A percentile compares a stretch with the other conserved stretches of the same genome.
Conservation (phyloP, 2,888 invertebrate species). For the Dasypolia templi region DNA sequence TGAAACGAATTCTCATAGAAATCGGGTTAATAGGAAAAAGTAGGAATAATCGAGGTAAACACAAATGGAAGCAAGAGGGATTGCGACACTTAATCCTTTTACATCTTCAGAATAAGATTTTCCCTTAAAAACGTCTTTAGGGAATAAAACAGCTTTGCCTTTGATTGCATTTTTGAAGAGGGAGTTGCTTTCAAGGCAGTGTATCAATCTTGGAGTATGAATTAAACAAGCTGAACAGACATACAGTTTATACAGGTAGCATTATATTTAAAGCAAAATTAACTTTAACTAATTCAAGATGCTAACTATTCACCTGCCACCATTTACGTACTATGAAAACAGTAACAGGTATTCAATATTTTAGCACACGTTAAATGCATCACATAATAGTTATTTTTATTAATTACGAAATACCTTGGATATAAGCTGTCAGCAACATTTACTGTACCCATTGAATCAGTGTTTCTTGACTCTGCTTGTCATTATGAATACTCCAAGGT, state of each 20-base stretch:
- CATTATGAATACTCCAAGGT: conserved; percentile 19
- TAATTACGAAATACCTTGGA: background rate
- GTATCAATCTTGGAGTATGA: conserved; percentile 18
- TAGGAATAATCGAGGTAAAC: conserved; percentile 64
- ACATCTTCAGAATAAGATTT: conserved; percentile 66
- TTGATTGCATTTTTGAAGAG: conserved; percentile 66
- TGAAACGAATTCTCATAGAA: conserved; percentile 61
- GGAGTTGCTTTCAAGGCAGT: conserved; percentile 46
- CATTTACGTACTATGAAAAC: background rate
- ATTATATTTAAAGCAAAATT: background rate
- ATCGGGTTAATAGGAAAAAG: conserved; percentile 64
- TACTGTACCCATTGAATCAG: background rate
- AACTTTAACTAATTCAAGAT: background rate
- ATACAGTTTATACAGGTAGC: too few species aligned
- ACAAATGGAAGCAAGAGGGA: conserved; percentile 46
- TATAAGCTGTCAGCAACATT: background rate
- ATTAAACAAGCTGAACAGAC: background rate
- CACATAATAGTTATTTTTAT: background rate
- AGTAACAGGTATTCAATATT: background rate
- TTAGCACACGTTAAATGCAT: background rate
- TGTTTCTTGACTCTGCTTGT: background rate
- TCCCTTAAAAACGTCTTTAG: conserved; percentile 61
- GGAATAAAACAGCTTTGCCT: conserved; percentile 63
- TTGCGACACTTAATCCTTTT: conserved; percentile 63
- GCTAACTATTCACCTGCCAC: background rate